Conservation (phyloP, 2,797 vertebrate species). For the Enteromius viviparus region DNA sequence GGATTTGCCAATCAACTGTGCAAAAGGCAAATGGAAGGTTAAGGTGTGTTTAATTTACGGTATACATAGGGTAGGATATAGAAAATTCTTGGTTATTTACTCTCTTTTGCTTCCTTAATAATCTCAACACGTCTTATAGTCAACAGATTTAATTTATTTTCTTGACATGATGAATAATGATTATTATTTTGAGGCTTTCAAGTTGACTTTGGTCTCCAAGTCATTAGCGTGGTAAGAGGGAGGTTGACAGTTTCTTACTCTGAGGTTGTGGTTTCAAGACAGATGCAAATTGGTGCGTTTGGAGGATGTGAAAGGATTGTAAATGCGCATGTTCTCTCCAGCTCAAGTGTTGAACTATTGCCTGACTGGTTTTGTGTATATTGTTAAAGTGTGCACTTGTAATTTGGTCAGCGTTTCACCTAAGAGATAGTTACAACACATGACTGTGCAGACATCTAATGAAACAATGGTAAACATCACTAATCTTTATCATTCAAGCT, state of each 20-base stretch:
- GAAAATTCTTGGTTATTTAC: conserved; percentile 43
- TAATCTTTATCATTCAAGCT: neutral
- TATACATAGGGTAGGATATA: conserved; percentile 38
- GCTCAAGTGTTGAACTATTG: conserved; percentile 19
- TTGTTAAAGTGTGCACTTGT: conserved; percentile 44
- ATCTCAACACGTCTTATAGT: conserved; percentile 22
- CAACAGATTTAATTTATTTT: conserved; percentile 53
- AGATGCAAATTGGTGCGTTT: conserved; percentile 42
- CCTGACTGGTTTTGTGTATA: conserved; percentile 38
- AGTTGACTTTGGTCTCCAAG: conserved; percentile 44
- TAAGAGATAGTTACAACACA: neutral
- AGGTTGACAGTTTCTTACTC: conserved; percentile 50
- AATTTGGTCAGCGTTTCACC: conserved; percentile 14
- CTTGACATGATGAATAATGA: conserved; percentile 55
- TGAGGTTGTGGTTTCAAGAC: conserved; percentile 42
- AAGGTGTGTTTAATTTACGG: conserved; percentile 50
- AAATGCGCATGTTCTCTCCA: conserved; percentile 45
- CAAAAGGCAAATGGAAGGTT: conserved; percentile 46
- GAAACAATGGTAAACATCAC: neutral
- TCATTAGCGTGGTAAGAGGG: conserved; percentile 38
- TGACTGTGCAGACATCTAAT: conserved; percentile 10
- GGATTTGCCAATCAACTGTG: conserved; percentile 43
- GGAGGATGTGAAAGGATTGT: conserved; percentile 51
- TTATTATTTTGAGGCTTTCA: conserved; percentile 48
- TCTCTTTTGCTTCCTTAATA: conserved; percentile 23